phyloP scores from a whole-genome alignment of 2,888 invertebrate genomes.

The Frankliniella fusca region DNA sequence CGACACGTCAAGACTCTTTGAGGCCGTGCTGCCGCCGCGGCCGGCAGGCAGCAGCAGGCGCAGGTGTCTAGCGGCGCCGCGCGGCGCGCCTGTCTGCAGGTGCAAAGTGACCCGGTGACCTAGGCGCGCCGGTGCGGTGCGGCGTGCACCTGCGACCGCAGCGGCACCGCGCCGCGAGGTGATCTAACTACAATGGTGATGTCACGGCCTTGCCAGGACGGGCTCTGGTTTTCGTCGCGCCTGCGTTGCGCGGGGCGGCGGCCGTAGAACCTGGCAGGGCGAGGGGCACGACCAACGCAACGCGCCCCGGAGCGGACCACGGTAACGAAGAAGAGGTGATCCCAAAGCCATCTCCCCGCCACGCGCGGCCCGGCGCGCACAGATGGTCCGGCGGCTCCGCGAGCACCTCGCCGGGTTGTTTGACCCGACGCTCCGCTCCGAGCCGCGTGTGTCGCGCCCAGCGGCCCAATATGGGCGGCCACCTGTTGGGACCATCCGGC shows the following conservation, averaged over 20 bases:
- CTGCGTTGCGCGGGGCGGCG: not conserved
- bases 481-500: not conserved
- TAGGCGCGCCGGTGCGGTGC: not conserved
- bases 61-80: not conserved
- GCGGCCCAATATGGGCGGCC: constrained; percentile 21
- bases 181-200: constrained; percentile 2
- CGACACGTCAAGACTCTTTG: too few species aligned
- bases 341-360: too few species aligned
- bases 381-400: not conserved
- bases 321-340: not conserved
- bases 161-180: not conserved
- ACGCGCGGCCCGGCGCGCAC: not conserved
- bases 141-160: not conserved
- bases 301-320: too few species aligned
- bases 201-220: not conserved
- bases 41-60: not conserved
- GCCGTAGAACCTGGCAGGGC: not conserved
- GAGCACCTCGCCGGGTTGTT: not conserved
- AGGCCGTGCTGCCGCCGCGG: too few species aligned
- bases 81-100: not conserved
- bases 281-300: not conserved
- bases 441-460: not conserved
- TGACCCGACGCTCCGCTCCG: not conserved
- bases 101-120: constrained; percentile 21
- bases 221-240: too few species aligned